Percentiles rank a stretch among this genome's conserved stretches.
Evolutionary conservation across 2,797 vertebrate species (phyloP).

Genomic region (Zalophus californianus): DNA sequence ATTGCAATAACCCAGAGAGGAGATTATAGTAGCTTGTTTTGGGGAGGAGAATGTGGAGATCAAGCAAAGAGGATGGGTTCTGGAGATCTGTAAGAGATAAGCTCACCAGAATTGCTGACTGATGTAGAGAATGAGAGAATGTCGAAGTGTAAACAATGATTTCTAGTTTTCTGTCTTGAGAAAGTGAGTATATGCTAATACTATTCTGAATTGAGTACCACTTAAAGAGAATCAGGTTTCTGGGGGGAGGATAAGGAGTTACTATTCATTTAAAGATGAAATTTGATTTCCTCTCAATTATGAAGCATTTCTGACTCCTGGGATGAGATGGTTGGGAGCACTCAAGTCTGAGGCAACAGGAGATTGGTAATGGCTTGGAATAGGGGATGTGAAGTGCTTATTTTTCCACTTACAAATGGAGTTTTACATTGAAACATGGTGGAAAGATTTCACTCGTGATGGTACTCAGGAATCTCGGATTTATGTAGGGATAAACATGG

Average conservation of each 20-base stretch:
- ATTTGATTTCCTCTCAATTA: not conserved
- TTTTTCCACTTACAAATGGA: not conserved
- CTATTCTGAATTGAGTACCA: not conserved
- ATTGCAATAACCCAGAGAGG: not conserved
- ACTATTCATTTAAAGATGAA: not conserved
- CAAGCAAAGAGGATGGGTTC: not conserved
- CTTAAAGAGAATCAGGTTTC: not conserved
- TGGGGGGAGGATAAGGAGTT: not conserved
- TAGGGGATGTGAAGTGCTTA: not conserved
- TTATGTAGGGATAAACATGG: not conserved
- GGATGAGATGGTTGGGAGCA: not conserved
- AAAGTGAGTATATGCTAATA: not conserved
- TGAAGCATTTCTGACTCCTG: slow-evolving; percentile 8
- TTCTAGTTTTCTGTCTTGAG: not conserved
- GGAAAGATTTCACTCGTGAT: not conserved
- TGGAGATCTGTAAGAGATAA: not conserved
- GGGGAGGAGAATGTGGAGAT: not conserved
- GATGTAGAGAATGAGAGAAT: not conserved
- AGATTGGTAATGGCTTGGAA: not conserved
- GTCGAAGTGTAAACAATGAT: not conserved
- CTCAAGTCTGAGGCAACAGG: not conserved
- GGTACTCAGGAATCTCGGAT: not conserved
- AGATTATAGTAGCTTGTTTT: not conserved
- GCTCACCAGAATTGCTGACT: not conserved
- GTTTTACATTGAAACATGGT: not conserved